Conservation (phyloP, 2,888 invertebrate genomes). For the Microdon myrmicae region DNA sequence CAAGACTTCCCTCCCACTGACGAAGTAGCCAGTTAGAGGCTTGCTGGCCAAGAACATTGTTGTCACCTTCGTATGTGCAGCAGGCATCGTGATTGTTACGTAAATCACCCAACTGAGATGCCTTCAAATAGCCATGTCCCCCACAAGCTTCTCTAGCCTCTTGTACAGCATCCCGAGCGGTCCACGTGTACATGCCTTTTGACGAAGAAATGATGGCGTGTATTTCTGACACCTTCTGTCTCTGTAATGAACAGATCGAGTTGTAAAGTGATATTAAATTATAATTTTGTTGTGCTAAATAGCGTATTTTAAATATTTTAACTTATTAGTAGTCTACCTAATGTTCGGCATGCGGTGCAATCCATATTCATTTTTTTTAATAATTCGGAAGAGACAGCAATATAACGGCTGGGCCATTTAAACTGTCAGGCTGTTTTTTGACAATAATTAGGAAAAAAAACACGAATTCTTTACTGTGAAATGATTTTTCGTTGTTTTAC, state of each 20-base stretch:
- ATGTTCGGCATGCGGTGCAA: no score
- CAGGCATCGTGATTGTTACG: slow-evolving; percentile 89
- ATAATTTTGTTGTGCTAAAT: no score
- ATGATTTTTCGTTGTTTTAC: no score
- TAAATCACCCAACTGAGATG: slow-evolving; percentile 85
- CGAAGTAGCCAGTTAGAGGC: slow-evolving; percentile 86
- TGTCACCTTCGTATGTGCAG: slow-evolving; percentile 94
- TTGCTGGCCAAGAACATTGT: slow-evolving; percentile 90
- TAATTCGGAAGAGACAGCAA: no score
- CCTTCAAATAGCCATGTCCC: slow-evolving; percentile 82
- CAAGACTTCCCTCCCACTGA: slow-evolving; percentile 71
- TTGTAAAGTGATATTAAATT: no score
- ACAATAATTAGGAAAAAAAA: no score
- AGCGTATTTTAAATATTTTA: no score
- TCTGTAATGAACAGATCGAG: slow-evolving; percentile 51
- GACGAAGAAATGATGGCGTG: slow-evolving; percentile 74
- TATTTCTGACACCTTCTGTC: slow-evolving; percentile 70
- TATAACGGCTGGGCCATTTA: no score
- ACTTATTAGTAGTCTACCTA: no score
- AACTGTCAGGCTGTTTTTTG: no score
- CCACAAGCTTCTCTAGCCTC: slow-evolving; percentile 88
- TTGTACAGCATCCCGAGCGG: slow-evolving; percentile 80
- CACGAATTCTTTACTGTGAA: no score
- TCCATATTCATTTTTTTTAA: no score
- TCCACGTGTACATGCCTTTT: slow-evolving; percentile 80